Conservation (phyloP, 2,797 vertebrate species). For the Pitangus sulphuratus region DNA sequence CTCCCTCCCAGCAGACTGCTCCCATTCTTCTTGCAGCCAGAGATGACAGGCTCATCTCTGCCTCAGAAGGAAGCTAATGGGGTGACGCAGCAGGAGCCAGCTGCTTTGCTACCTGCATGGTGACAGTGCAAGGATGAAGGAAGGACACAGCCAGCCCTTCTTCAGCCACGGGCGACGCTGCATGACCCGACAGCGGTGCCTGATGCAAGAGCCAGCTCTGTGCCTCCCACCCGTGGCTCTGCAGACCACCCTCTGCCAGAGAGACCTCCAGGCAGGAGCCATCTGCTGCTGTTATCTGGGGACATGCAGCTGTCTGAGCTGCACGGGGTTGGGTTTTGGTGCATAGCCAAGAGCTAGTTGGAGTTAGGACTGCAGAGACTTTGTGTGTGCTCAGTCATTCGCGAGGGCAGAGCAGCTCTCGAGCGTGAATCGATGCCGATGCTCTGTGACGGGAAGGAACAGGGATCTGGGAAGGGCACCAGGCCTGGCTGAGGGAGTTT, state of each 20-base stretch:
- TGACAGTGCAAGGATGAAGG: conserved; percentile 48
- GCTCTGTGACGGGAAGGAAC: neutral
- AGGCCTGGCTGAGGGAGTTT: neutral
- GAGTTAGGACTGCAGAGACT: conserved; percentile 19
- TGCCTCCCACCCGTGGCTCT: neutral
- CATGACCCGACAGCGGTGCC: fast-evolving
- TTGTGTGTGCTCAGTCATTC: neutral
- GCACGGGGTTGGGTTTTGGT: neutral
- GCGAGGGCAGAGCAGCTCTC: neutral
- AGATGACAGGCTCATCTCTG: neutral
- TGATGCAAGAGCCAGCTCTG: neutral
- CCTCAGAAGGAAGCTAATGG: neutral
- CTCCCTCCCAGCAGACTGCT: neutral
- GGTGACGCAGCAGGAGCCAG: conserved; percentile 50
- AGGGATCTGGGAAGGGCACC: neutral
- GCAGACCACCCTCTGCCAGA: neutral
- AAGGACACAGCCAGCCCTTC: neutral
- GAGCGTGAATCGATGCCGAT: fast-evolving
- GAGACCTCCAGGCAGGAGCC: conserved; percentile 26
- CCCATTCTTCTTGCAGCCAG: neutral
- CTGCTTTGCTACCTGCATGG: conserved; percentile 48
- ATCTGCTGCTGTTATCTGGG: conserved; percentile 39
- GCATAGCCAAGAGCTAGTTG: conserved; percentile 14
- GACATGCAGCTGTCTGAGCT: neutral
- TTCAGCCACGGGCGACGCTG: fast-evolving